A percentile compares a stretch with the other conserved stretches of the same genome.
phyloP scores from a whole-genome alignment of 2,113 vertebrate species.

The Platichthys stellatus region DNA sequence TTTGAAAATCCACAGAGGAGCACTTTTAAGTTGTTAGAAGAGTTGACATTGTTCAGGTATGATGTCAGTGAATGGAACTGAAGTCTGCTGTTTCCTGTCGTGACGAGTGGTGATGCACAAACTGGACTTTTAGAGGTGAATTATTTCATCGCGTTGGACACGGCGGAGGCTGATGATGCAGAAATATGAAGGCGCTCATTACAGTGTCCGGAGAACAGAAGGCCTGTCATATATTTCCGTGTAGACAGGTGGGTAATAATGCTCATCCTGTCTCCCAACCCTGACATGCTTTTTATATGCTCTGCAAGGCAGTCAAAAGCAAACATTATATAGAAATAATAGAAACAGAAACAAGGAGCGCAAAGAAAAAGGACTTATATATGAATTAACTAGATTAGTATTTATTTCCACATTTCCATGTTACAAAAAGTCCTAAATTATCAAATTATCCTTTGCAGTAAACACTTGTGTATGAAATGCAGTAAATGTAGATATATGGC shows the following conservation, averaged over 20 bases:
- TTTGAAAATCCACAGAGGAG: background rate
- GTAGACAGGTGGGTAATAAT: constrained; percentile 2
- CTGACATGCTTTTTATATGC: too few species aligned
- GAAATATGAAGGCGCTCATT: constrained; percentile 2
- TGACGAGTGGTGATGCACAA: background rate
- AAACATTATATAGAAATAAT: too few species aligned
- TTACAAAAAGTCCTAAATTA: too few species aligned
- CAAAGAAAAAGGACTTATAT: background rate
- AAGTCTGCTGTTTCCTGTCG: background rate
- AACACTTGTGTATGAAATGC: too few species aligned
- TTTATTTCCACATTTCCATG: background rate
- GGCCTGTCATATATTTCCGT: background rate
- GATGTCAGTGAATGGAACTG: background rate
- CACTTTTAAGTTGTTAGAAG: constrained; percentile 10
- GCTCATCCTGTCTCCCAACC: background rate
- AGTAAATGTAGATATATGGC: background rate
- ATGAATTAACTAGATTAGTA: background rate
- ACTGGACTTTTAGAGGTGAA: background rate
- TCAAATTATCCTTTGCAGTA: too few species aligned
- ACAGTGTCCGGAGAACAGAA: background rate
- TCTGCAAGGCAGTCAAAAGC: too few species aligned
- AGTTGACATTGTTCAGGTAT: background rate
- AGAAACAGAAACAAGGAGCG: background rate
- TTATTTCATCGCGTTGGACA: background rate
- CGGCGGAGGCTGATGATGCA: constrained; percentile 2